A percentile compares a stretch with the other conserved stretches of the same genome.
Conservation (phyloP, 2,888 invertebrate genomes). For the Troides aeacus region DNA sequence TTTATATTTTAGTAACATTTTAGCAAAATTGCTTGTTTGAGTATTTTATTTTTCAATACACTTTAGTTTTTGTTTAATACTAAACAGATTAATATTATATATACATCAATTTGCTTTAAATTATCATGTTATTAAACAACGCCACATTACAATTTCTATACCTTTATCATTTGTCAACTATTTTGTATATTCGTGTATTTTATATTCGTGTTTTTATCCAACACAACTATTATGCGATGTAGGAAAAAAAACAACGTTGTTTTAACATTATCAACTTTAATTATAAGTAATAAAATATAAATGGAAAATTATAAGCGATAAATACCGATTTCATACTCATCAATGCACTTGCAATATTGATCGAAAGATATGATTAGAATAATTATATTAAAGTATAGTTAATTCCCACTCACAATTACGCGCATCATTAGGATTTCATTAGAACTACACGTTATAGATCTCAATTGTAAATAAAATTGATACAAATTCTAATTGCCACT, state of each 20-base stretch:
- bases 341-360: background rate
- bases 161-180: no score
- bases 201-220: no score
- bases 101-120: no score
- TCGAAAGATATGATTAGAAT: background rate
- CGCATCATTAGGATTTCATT: background rate
- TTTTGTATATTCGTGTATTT: no score
- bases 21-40: no score
- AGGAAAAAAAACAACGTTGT: background rate
- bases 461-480: background rate
- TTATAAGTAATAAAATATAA: background rate
- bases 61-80: no score
- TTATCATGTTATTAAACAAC: no score
- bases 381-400: conserved; percentile 7
- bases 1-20: no score
- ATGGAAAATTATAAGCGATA: background rate
- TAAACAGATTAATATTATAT: no score
- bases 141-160: no score
- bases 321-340: conserved; percentile 3
- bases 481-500: no score
- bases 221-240: background rate
- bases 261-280: conserved; percentile 1
- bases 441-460: background rate
- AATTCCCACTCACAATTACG: conserved; percentile 9
- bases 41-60: no score